These are phyloP conservation scores for Chrysomela aeneicollis DNA, from an alignment of 2,888 invertebrate genomes.

Conservation along the genomic window DNA sequence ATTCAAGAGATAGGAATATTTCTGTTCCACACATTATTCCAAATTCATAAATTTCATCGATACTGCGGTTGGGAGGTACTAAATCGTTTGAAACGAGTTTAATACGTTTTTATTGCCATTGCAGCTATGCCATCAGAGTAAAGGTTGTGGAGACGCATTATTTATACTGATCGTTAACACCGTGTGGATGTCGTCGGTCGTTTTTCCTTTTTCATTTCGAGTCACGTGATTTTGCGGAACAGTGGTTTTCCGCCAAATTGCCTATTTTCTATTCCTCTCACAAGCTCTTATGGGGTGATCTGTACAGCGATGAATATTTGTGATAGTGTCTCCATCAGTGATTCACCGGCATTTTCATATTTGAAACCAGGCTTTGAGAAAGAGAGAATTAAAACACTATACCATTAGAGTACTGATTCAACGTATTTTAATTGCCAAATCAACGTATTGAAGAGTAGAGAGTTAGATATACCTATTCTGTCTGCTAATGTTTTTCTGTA, in stretches of 20 bases:
- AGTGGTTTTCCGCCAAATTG: neutral
- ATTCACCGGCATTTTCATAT: neutral
- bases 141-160: constrained; percentile 24
- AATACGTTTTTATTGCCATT: constrained; percentile 33
- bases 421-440: too few species aligned
- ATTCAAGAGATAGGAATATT: neutral
- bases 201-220: constrained; percentile 24
- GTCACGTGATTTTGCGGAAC: neutral
- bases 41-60: neutral
- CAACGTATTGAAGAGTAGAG: too few species aligned
- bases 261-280: neutral
- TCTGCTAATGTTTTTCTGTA: too few species aligned
- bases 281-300: constrained; percentile 1
- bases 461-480: too few species aligned
- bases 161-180: constrained; percentile 31
- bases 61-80: neutral
- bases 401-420: too few species aligned
- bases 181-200: constrained; percentile 19
- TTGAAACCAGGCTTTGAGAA: neutral
- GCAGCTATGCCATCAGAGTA: constrained; percentile 21
- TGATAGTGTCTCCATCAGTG: neutral
- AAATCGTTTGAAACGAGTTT: constrained; percentile 25
- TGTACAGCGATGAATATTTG: neutral
- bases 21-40: neutral
- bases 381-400: too few species aligned